phyloP scores from a whole-genome alignment of 2,888 invertebrate genomes.

The Drosophila prostipennis region DNA sequence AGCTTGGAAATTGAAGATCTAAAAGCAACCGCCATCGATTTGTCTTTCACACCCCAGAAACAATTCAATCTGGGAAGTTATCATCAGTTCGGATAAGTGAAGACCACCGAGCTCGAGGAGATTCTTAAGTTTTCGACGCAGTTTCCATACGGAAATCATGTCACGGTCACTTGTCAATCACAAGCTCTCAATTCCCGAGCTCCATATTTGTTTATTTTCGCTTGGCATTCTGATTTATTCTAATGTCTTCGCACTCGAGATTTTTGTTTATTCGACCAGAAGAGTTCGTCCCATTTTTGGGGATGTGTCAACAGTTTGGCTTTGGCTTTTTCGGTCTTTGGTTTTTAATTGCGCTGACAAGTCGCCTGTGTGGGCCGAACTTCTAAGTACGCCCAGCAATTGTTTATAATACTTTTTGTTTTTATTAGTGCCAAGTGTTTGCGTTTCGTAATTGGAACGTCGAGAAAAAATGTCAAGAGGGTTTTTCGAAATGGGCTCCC shows the following conservation, averaged over 20 bases:
- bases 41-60: slow-evolving; percentile 34
- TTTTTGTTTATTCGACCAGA: slow-evolving; percentile 59
- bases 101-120: slow-evolving; percentile 23
- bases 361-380: slow-evolving; percentile 46
- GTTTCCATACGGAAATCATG: slow-evolving; percentile 32
- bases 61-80: slow-evolving; percentile 36
- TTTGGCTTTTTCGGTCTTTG: slow-evolving; percentile 2
- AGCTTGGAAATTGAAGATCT: slow-evolving; percentile 22
- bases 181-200: slow-evolving; percentile 7
- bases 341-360: slow-evolving; percentile 37
- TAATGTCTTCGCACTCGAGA: slow-evolving; percentile 53
- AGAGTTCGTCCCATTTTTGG: slow-evolving; percentile 36
- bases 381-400: slow-evolving; percentile 37
- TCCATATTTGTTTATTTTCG: slow-evolving; percentile 34
- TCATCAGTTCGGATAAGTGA: slow-evolving; percentile 18
- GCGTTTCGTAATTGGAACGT: slow-evolving; percentile 78
- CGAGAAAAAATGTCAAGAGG: slow-evolving; percentile 67
- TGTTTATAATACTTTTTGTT: slow-evolving; percentile 57
- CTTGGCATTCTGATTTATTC: slow-evolving; percentile 49
- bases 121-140: slow-evolving; percentile 8
- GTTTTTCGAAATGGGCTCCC: slow-evolving; percentile 48
- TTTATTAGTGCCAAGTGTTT: slow-evolving; percentile 70
- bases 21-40: slow-evolving; percentile 24
- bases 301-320: slow-evolving; percentile 45
- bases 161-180: slow-evolving; percentile 37